These are phyloP conservation scores for Branchinecta lindahli DNA, from an alignment of 1,140 invertebrate genomes.

Conservation along the genomic window DNA sequence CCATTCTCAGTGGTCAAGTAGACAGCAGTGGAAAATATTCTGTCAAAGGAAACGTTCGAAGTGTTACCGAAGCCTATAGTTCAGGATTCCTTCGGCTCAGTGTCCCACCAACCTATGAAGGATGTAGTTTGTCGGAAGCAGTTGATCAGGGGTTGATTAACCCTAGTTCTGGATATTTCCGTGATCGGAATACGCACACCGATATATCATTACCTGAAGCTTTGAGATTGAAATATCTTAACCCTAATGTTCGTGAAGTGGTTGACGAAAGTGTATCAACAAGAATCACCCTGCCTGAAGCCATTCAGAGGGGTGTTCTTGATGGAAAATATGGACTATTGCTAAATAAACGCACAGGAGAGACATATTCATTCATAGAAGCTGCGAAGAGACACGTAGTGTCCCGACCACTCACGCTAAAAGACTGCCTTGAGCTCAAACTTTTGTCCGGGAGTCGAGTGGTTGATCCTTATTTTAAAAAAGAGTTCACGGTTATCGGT, in stretches of 20 bases:
- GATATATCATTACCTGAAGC: slow-evolving; percentile 35
- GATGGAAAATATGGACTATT: slow-evolving; percentile 57
- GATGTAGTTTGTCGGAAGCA: neutral
- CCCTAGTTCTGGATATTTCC: slow-evolving; percentile 21
- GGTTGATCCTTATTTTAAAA: slow-evolving; percentile 55
- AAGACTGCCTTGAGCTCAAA: slow-evolving; percentile 65
- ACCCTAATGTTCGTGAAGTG: neutral
- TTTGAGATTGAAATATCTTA: slow-evolving; percentile 30
- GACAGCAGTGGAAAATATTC: slow-evolving; percentile 12
- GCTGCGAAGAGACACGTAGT: slow-evolving; percentile 61
- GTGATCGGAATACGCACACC: slow-evolving; percentile 28
- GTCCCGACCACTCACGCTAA: slow-evolving; percentile 71
- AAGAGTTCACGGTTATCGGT: slow-evolving; percentile 59
- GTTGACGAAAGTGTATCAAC: neutral
- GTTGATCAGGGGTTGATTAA: neutral
- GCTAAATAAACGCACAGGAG: slow-evolving; percentile 62
- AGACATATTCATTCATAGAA: slow-evolving; percentile 58
- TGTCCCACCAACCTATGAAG: neutral
- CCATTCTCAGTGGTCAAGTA: slow-evolving; percentile 19
- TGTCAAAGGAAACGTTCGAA: neutral
- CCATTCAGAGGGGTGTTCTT: slow-evolving; percentile 60
- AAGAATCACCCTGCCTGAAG: slow-evolving; percentile 55
- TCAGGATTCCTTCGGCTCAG: neutral
- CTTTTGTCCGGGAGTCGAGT: slow-evolving; percentile 64
- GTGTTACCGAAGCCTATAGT: neutral